These are phyloP conservation scores for Microcebus tavaratra DNA, from an alignment of 2,113 vertebrate genomes.

Conservation along the genomic window DNA sequence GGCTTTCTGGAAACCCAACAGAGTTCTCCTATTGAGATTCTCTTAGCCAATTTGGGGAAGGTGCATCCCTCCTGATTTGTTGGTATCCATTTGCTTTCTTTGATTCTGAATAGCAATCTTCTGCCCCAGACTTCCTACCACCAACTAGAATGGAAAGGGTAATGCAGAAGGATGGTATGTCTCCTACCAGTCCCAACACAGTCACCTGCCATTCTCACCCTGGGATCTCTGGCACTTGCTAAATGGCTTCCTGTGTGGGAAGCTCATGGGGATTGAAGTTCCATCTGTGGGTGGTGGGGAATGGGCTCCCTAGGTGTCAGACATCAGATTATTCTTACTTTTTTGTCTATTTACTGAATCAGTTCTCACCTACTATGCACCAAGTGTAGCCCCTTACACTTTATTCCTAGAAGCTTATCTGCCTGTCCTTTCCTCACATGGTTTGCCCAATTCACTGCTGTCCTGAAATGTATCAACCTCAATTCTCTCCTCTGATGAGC, in stretches of 20 bases:
- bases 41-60: neutral
- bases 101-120: neutral
- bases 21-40: neutral
- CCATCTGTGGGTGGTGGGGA: neutral
- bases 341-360: conserved; percentile 36
- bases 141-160: neutral
- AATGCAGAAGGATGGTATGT: neutral
- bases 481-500: conserved; percentile 62
- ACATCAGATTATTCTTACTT: conserved; percentile 21
- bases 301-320: neutral
- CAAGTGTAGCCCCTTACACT: neutral
- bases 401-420: conserved; percentile 50
- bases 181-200: neutral
- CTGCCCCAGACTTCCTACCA: neutral
- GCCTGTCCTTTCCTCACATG: neutral
- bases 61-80: neutral
- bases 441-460: conserved; percentile 18
- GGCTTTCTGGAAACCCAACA: conserved; percentile 32
- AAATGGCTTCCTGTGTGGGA: neutral
- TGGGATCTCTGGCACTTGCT: neutral
- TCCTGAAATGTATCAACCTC: conserved; percentile 53
- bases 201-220: conserved; percentile 1
- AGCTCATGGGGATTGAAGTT: conserved; percentile 22
- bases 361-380: neutral
- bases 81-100: conserved; percentile 25